Conservation (phyloP, 37 sponge, comb jelly and placozoan species). For the Lycopodina hypogea region DNA sequence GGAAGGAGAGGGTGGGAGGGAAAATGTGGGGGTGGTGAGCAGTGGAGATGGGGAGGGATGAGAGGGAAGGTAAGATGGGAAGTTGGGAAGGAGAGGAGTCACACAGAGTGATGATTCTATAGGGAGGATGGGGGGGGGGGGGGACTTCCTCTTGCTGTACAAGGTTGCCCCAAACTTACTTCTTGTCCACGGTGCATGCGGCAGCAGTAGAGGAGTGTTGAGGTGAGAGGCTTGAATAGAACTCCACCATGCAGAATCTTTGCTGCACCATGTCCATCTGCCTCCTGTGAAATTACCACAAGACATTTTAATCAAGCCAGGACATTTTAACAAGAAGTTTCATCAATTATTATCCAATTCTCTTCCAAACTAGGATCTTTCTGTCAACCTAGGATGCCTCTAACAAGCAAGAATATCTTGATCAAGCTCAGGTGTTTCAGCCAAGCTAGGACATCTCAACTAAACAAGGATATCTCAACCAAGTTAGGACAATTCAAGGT, state of each 20-base stretch:
- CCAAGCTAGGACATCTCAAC: too few species aligned
- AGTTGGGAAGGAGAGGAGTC: background rate
- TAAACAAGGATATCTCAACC: too few species aligned
- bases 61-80: background rate
- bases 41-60: background rate
- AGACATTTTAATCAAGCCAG: background rate
- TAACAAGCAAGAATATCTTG: too few species aligned
- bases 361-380: too few species aligned
- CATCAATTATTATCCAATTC: too few species aligned
- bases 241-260: background rate
- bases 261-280: conserved; percentile 9
- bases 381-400: too few species aligned
- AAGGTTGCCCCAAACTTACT: background rate
- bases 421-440: too few species aligned
- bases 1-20: background rate
- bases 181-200: conserved; percentile 23
- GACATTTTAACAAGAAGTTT: too few species aligned
- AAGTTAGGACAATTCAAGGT: too few species aligned
- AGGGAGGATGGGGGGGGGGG: background rate
- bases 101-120: background rate
- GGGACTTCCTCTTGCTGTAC: background rate
- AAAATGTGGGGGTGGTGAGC: background rate
- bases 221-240: conserved; percentile 41
- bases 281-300: conserved; percentile 9
- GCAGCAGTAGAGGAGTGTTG: conserved; percentile 57